A percentile compares a stretch with the other conserved stretches of the same genome.
phyloP scores from a whole-genome alignment of 2,888 invertebrate genomes.

The Willowsia nigromaculata region DNA sequence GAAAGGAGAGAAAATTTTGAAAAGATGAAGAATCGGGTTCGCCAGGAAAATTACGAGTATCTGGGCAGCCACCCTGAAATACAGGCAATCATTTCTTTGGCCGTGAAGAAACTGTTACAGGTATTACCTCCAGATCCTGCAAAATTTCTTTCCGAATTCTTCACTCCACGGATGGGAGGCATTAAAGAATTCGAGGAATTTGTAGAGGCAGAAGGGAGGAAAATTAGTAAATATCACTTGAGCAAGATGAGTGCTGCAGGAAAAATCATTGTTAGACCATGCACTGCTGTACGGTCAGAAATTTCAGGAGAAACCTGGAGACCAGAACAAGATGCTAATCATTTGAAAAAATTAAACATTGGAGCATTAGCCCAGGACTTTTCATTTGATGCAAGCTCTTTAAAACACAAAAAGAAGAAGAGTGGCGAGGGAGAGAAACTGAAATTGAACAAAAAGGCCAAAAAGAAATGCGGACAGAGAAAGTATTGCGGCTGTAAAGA shows the following conservation, averaged over 20 bases:
- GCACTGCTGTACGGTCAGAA: not conserved
- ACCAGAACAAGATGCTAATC: constrained; percentile 56
- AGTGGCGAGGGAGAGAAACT: not conserved
- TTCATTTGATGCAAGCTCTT: not conserved
- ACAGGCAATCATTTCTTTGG: constrained; percentile 66
- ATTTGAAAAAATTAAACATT: constrained; percentile 61
- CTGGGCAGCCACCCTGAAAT: constrained; percentile 72
- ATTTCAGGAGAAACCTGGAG: not conserved
- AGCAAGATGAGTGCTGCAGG: constrained; percentile 63
- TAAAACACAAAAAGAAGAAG: not conserved
- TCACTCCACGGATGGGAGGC: constrained; percentile 15
- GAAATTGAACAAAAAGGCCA: not conserved
- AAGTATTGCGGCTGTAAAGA: constrained; percentile 68
- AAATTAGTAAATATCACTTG: constrained; percentile 58
- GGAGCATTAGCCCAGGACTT: constrained; percentile 64
- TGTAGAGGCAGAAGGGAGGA: constrained; percentile 56
- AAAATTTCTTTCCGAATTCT: constrained; percentile 66
- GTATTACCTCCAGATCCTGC: constrained; percentile 64
- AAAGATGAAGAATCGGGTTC: constrained; percentile 67
- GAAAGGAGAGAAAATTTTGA: constrained; percentile 54
- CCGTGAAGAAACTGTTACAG: constrained; percentile 61
- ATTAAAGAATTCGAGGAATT: constrained; percentile 24
- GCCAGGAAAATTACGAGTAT: constrained; percentile 73
- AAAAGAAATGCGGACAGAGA: not conserved
- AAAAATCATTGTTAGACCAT: constrained; percentile 14